These are phyloP conservation scores for Emmelina monodactyla DNA, from an alignment of 2,888 invertebrate species.

Conservation along the genomic window DNA sequence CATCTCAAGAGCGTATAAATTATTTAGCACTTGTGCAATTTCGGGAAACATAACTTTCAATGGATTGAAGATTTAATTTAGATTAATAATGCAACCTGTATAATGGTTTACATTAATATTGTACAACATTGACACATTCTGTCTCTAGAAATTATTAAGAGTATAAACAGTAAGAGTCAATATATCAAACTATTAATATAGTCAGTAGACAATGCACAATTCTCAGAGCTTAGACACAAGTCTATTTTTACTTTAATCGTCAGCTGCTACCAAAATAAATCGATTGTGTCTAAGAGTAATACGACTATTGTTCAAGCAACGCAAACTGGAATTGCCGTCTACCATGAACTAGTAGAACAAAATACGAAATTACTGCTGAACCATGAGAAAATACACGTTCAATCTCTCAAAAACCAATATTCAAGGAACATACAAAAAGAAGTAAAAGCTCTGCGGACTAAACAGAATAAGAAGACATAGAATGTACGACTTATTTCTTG, in stretches of 20 bases:
- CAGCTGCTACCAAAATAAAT: too few relatives aligned
- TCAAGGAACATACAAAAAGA: conserved; percentile 29
- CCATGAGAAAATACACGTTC: conserved; percentile 32
- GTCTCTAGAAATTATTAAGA: too few relatives aligned
- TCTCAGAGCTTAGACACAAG: too few relatives aligned
- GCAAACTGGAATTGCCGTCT: background rate
- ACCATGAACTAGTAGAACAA: background rate
- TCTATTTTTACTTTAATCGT: too few relatives aligned
- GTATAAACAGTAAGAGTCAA: too few relatives aligned
- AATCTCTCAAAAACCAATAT: conserved; percentile 30
- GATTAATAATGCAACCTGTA: too few relatives aligned
- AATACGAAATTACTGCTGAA: conserved; percentile 2
- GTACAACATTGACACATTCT: too few relatives aligned
- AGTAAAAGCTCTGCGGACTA: conserved; percentile 35
- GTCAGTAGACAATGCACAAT: too few relatives aligned
- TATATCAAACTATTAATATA: too few relatives aligned
- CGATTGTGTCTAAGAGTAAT: conserved; percentile 2
- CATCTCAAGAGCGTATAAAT: conserved; percentile 7
- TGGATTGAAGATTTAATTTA: too few relatives aligned
- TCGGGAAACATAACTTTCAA: background rate
- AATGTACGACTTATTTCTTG: conserved; percentile 44
- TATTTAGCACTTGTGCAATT: conserved; percentile 2
- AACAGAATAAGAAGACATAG: conserved; percentile 42
- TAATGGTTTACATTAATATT: too few relatives aligned
- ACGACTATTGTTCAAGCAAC: background rate